Conservation (phyloP, 2,797 vertebrate species). For the Intellagama lesueurii region DNA sequence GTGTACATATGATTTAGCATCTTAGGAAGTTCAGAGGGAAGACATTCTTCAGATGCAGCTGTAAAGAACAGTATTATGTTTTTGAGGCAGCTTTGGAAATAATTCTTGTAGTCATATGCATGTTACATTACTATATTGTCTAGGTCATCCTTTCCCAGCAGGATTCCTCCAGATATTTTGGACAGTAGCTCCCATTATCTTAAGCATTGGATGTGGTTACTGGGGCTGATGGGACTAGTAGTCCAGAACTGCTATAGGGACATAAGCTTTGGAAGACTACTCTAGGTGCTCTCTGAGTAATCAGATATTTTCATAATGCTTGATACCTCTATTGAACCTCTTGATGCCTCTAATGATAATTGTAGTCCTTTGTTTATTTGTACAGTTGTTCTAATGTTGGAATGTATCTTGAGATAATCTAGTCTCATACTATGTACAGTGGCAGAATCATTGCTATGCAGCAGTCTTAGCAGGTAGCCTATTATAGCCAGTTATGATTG, state of each 20-base stretch:
- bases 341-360: background rate
- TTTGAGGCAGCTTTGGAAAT: background rate
- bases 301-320: slow-evolving; percentile 5
- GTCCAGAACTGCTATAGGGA: too few relatives aligned
- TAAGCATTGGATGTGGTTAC: too few relatives aligned
- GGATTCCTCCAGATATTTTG: background rate
- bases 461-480: background rate
- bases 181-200: background rate
- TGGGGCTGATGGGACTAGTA: too few relatives aligned
- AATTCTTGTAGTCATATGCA: background rate
- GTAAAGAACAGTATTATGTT: background rate
- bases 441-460: background rate
- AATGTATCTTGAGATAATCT: background rate
- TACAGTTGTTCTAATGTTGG: background rate
- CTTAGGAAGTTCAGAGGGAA: background rate
- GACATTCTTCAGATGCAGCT: too few relatives aligned
- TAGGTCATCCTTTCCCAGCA: background rate
- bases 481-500: background rate
- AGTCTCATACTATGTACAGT: background rate
- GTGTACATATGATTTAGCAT: background rate
- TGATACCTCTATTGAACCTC: background rate
- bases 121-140: background rate
- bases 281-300: background rate
- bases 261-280: too few relatives aligned
- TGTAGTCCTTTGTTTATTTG: background rate